Evolutionary conservation across 2,888 invertebrate species (phyloP).

Genomic region (Eurytoma adleriae): DNA sequence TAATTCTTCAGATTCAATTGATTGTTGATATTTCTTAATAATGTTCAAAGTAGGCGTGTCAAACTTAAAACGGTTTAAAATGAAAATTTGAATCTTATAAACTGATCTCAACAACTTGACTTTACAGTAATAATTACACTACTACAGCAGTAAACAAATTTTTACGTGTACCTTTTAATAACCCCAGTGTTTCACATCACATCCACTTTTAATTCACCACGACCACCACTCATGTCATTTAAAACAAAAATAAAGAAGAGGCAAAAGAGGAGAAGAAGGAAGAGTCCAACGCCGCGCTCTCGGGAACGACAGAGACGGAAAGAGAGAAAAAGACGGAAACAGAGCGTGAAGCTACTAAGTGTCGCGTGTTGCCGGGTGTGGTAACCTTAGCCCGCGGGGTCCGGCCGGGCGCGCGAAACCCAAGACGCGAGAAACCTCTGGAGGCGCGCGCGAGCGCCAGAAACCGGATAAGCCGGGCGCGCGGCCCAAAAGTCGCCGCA

Average conservation of each 20-base stretch:
- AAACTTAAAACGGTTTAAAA: no score
- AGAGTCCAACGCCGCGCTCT: conserved; percentile 17
- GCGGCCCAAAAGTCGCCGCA: conserved; percentile 43
- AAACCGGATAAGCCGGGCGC: conserved; percentile 44
- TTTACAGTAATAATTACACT: no score
- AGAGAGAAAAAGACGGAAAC: conserved; percentile 62
- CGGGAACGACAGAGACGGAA: conserved; percentile 49
- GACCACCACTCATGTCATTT: no score
- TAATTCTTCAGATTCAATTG: no score
- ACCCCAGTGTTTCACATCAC: no score
- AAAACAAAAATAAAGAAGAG: not conserved
- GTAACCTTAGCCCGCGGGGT: conserved; percentile 48
- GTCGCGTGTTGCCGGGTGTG: conserved; percentile 57
- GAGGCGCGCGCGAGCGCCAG: conserved; percentile 7
- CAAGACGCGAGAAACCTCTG: conserved; percentile 1
- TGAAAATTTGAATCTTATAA: no score
- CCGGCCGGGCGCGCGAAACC: conserved; percentile 8
- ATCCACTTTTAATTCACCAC: no score
- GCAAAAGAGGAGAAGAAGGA: conserved; percentile 25
- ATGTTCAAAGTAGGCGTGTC: no score
- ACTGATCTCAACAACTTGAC: no score
- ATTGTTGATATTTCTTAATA: no score
- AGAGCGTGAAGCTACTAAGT: conserved; percentile 72
- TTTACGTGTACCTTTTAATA: no score
- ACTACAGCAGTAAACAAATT: no score